A percentile compares a stretch with the other conserved stretches of the same genome.
Conservation (phyloP, 53 echinoderm and acorn worm genomes). For the Apostichopus leukothele region DNA sequence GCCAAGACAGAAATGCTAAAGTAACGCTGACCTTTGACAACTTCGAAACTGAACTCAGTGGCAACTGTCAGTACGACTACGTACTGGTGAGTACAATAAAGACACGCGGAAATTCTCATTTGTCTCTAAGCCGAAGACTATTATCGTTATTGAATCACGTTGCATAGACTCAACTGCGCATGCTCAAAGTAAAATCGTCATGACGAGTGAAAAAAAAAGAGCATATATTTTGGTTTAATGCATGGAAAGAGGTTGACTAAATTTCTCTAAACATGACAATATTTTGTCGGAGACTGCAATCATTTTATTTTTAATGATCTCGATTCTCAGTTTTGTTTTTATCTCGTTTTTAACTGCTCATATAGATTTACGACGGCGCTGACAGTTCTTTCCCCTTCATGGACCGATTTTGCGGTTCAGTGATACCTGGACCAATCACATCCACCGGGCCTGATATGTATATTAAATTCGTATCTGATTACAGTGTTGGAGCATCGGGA, state of each 20-base stretch:
- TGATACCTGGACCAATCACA: neutral
- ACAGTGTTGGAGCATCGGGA: neutral
- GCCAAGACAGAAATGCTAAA: neutral
- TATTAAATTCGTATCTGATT: neutral
- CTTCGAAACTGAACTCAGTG: neutral
- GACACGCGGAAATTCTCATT: neutral
- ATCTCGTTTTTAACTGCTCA: neutral
- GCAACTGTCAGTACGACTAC: conserved; percentile 31
- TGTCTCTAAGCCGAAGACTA: too few relatives aligned
- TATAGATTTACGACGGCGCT: conserved; percentile 15
- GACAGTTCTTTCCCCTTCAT: conserved; percentile 7
- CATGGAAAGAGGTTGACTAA: too few relatives aligned
- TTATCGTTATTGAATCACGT: too few relatives aligned
- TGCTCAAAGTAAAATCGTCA: too few relatives aligned
- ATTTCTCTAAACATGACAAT: too few relatives aligned
- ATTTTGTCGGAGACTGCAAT: too few relatives aligned
- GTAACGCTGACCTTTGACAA: conserved; percentile 8
- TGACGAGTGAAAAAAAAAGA: too few relatives aligned
- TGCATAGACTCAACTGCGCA: too few relatives aligned
- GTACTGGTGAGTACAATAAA: conserved; percentile 5
- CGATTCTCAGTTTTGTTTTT: neutral
- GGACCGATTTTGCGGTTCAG: conserved; percentile 15
- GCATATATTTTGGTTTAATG: too few relatives aligned
- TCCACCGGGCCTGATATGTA: conserved; percentile 33
- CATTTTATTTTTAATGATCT: too few relatives aligned